Base-by-base conservation (phyloP, 2,113 vertebrate genomes). In the Rhizomys pruinosus region DNA sequence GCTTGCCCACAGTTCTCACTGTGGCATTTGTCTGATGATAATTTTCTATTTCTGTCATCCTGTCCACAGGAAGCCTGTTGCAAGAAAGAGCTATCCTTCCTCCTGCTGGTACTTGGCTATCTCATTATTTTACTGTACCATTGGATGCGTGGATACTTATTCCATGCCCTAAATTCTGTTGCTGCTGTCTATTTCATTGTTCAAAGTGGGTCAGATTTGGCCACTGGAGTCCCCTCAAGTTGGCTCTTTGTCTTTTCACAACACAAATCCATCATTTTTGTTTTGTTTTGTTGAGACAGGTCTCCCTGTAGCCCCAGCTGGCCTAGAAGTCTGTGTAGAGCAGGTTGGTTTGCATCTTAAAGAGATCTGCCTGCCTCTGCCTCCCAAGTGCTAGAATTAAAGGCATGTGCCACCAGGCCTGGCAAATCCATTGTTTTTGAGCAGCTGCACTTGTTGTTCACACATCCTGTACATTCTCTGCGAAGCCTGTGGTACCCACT, bases 181-280 rank as follows among this genome's bases (percentile, higher is more conserved):
- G 27, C 7, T 22, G 27, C 74, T n/a, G n/a, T n/a, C n/a, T 61
- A 34, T 68, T 87, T 78, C 19, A 19, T 47, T 88, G 82, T 85
- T 85, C 39, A 39, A 59, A 77, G 17, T 17, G 44, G 13, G n/a
- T 27, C 57, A 71, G 23, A 15, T 88, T 42, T 68, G 84, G 63
- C 27, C 57, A 39, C 0, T 15, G 27, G 2, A 27, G 32, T 80
- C 79, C 17, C 55, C 32, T 73, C 15, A 20, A 16, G n/a, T 1
- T 47, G 69, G 29, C 22, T 82, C 76, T 34, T 55, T 69, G 61
- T 59, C 55, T 72, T 94, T 90, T 90, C 22, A n/a, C n/a, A 80
- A 61, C 32, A 69, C 0, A 15, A 1, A 5, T 12, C 44, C 20
- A n/a, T 69, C 34, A 55, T n/a, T n/a, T n/a, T n/a, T n/a, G n/a